Conservation (phyloP, 2,113 vertebrate species). For the Alethe castanea region DNA sequence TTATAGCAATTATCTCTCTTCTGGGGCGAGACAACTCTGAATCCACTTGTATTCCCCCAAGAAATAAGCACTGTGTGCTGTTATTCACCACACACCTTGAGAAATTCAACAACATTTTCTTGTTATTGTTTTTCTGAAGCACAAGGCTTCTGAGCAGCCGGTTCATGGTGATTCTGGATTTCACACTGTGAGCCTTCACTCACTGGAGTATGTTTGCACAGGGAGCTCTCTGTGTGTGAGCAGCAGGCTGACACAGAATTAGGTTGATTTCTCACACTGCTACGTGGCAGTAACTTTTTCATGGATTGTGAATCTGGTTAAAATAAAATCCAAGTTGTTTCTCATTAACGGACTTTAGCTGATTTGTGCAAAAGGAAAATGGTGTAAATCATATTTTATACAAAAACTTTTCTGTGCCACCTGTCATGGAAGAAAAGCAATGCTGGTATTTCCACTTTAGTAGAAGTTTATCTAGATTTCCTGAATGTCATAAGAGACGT, state of each 20-base stretch:
- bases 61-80: neutral
- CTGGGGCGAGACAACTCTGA: slow-evolving; percentile 13
- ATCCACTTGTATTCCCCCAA: neutral
- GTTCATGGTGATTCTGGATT: neutral
- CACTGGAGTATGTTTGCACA: neutral
- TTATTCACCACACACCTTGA: neutral
- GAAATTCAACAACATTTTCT: neutral
- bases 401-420: neutral
- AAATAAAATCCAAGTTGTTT: neutral
- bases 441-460: neutral
- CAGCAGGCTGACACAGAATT: neutral
- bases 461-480: slow-evolving; percentile 40
- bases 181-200: neutral
- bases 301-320: neutral
- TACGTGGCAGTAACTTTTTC: neutral
- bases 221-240: neutral
- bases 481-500: slow-evolving; percentile 21
- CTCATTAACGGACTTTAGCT: neutral
- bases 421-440: neutral
- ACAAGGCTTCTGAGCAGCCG: neutral
- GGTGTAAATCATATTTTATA: neutral
- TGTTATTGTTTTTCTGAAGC: slow-evolving; percentile 13
- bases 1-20: slow-evolving; percentile 47
- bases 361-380: neutral
- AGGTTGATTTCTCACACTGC: neutral